Percentiles rank a stretch among this genome's conserved stretches.
Conservation (phyloP, 2,888 invertebrate genomes). For the Hydrotaea cyrtoneurina region DNA sequence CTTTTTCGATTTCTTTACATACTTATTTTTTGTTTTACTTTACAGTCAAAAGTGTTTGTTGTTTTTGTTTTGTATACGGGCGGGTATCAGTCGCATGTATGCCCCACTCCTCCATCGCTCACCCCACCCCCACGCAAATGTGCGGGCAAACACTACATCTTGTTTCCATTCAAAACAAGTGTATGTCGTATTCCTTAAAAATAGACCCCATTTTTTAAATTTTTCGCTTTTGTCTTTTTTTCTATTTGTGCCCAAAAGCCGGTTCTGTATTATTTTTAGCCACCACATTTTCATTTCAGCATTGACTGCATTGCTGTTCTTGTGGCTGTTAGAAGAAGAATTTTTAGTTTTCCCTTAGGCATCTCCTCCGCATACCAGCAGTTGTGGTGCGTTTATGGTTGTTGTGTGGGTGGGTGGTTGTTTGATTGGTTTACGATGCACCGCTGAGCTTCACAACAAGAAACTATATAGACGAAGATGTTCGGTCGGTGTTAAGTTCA, state of each 20-base stretch:
- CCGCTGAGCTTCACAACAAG: slow-evolving; percentile 2
- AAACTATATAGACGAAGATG: neutral
- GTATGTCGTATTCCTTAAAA: slow-evolving; percentile 28
- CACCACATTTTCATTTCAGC: slow-evolving; percentile 32
- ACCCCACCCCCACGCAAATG: neutral
- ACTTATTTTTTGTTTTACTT: slow-evolving; percentile 35
- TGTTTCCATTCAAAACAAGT: slow-evolving; percentile 34
- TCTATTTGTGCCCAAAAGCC: slow-evolving; percentile 47
- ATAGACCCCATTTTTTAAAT: slow-evolving; percentile 30
- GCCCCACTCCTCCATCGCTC: neutral
- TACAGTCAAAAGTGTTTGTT: neutral
- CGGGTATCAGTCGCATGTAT: neutral
- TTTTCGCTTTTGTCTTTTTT: neutral
- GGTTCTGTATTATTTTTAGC: slow-evolving; percentile 55
- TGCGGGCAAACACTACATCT: slow-evolving; percentile 20
- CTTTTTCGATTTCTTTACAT: slow-evolving; percentile 26
- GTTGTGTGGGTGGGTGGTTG: slow-evolving; percentile 35
- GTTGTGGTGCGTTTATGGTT: slow-evolving; percentile 20
- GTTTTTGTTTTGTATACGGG: neutral
- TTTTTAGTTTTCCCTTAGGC: slow-evolving; percentile 8
- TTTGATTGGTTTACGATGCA: slow-evolving; percentile 31
- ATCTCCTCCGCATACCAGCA: neutral
- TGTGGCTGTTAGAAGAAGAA: neutral
- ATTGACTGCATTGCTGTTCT: neutral
- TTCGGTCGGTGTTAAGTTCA: neutral